Evolutionary conservation across 2,888 invertebrate genomes (phyloP).

Genomic region (Morpho deidamia): DNA sequence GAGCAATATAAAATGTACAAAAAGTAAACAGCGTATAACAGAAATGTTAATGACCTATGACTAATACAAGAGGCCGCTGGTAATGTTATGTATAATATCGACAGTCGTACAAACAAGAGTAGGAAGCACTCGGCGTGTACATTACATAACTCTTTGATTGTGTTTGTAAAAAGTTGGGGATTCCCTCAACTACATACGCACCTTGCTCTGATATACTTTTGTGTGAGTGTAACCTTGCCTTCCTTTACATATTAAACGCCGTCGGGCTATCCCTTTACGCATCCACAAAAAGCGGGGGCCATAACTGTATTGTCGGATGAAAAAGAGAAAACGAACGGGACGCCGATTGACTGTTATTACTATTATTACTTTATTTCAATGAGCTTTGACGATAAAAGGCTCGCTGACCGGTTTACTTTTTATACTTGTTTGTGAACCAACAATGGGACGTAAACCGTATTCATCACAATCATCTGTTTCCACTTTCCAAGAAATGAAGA

Average conservation of each 20-base stretch:
- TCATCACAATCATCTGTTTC: slow-evolving; percentile 64
- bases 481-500: slow-evolving; percentile 46
- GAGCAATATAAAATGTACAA: slow-evolving; percentile 51
- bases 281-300: slow-evolving; percentile 68
- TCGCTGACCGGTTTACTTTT: slow-evolving; percentile 74
- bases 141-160: slow-evolving; percentile 79
- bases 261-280: slow-evolving; percentile 76
- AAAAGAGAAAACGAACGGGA: slow-evolving; percentile 70
- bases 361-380: slow-evolving; percentile 71
- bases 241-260: slow-evolving; percentile 78
- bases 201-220: slow-evolving; percentile 54
- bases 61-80: slow-evolving; percentile 65
- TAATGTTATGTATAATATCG: slow-evolving; percentile 63
- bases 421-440: slow-evolving; percentile 61
- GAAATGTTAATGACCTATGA: slow-evolving; percentile 72
- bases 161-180: slow-evolving; percentile 79
- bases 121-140: slow-evolving; percentile 57
- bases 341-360: slow-evolving; percentile 69
- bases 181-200: slow-evolving; percentile 74
- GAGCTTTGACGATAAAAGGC: slow-evolving; percentile 69
- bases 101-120: slow-evolving; percentile 71
- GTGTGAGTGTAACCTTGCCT: slow-evolving; percentile 76
- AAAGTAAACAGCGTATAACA: slow-evolving; percentile 58
- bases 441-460: slow-evolving; percentile 73
- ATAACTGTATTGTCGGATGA: slow-evolving; percentile 69